Percentiles rank a stretch among this genome's conserved stretches.
Evolutionary conservation across 2,888 invertebrate genomes (phyloP).

Genomic region (Acronicta psi): DNA sequence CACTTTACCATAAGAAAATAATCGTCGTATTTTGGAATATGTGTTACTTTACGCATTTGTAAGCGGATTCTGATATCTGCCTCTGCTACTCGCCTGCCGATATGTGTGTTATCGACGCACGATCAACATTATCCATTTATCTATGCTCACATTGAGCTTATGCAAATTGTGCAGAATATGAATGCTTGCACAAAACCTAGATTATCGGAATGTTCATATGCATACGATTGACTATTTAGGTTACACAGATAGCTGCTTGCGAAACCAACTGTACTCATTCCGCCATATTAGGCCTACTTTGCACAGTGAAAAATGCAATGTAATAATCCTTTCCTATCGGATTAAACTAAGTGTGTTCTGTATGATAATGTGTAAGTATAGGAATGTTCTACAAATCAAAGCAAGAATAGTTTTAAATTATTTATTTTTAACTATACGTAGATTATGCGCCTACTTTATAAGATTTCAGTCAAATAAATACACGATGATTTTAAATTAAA

Average conservation of each 20-base stretch:
- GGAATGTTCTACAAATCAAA: slow-evolving; percentile 68
- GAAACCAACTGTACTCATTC: slow-evolving; percentile 15
- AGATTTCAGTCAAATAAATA: slow-evolving; percentile 89
- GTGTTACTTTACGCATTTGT: not conserved
- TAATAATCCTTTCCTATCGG: slow-evolving; percentile 15
- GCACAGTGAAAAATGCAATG: slow-evolving; percentile 21
- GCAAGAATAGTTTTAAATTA: slow-evolving; percentile 74
- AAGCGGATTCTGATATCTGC: not conserved
- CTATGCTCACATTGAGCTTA: slow-evolving; percentile 21
- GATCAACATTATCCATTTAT: slow-evolving; percentile 20
- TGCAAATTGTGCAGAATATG: slow-evolving; percentile 40
- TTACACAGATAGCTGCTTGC: slow-evolving; percentile 30
- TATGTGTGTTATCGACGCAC: slow-evolving; percentile 7
- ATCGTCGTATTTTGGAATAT: not conserved
- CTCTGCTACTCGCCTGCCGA: not conserved
- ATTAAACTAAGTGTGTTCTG: slow-evolving; percentile 6
- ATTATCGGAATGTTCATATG: slow-evolving; percentile 22
- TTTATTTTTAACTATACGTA: slow-evolving; percentile 82
- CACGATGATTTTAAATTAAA: slow-evolving; percentile 85
- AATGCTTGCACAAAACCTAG: slow-evolving; percentile 29
- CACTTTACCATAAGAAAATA: slow-evolving; percentile 16
- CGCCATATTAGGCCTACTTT: slow-evolving; percentile 46
- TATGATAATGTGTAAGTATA: slow-evolving; percentile 35
- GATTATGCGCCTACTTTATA: slow-evolving; percentile 81
- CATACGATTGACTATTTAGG: slow-evolving; percentile 34